Evolutionary conservation across 2,888 invertebrate species (phyloP).

Genomic region (Odontocolon sp.): DNA sequence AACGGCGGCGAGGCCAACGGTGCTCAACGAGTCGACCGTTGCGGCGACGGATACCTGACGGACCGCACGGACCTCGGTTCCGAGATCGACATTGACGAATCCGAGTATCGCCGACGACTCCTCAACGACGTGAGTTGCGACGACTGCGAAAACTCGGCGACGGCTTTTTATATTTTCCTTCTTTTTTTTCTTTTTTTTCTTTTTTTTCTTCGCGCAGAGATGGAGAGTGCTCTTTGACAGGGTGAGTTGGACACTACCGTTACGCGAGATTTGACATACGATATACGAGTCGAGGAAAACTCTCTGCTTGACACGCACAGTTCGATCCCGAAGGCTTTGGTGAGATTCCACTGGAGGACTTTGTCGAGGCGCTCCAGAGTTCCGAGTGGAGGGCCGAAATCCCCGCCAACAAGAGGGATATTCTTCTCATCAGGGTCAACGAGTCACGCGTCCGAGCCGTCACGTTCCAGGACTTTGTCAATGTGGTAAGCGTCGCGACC

Average conservation of each 20-base stretch:
- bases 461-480: conserved; percentile 96
- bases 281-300: too few species aligned
- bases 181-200: conserved; percentile 1
- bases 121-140: conserved; percentile 89
- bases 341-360: conserved; percentile 94
- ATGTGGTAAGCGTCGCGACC: conserved; percentile 95
- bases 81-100: conserved; percentile 86
- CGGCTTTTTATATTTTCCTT: conserved; percentile 70
- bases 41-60: conserved; percentile 85
- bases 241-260: too few species aligned
- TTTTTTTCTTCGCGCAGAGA: conserved; percentile 86
- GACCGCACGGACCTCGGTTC: conserved; percentile 92
- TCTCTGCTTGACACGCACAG: conserved; percentile 84
- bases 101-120: conserved; percentile 88
- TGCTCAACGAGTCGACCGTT: conserved; percentile 63
- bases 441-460: conserved; percentile 85
- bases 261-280: too few species aligned
- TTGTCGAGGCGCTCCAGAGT: conserved; percentile 88
- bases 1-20: conserved; percentile 77
- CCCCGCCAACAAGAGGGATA: conserved; percentile 88
- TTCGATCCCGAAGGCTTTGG: conserved; percentile 97
- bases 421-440: conserved; percentile 78
- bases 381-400: conserved; percentile 90
- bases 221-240: conserved; percentile 94
- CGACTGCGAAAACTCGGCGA: too few species aligned